Conservation (phyloP, 2,888 invertebrate genomes). For the Torymus texanus region DNA sequence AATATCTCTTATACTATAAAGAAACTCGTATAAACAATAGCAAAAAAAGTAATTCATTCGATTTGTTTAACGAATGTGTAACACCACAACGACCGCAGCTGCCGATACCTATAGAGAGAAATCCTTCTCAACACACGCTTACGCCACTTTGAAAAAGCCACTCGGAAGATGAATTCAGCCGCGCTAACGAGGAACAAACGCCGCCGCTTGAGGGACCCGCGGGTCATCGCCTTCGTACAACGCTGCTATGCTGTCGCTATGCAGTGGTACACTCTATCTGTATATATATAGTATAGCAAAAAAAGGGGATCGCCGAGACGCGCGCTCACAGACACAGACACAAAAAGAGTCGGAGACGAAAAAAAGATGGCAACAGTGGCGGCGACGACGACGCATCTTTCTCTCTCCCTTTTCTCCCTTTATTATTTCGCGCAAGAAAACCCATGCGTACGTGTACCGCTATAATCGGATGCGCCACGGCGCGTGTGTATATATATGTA, state of each 20-base stretch:
- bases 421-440: slow-evolving; percentile 34
- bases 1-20: too few relatives aligned
- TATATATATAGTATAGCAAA: too few relatives aligned
- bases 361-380: slow-evolving; percentile 1
- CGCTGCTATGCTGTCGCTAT: too few relatives aligned
- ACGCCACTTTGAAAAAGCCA: neutral
- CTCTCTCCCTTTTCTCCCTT: slow-evolving; percentile 38
- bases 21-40: too few relatives aligned
- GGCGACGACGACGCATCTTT: neutral
- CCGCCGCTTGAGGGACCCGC: slow-evolving; percentile 30
- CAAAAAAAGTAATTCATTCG: too few relatives aligned
- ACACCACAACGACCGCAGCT: too few relatives aligned
- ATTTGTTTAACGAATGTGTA: too few relatives aligned
- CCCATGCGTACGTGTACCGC: slow-evolving; percentile 40
- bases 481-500: too few relatives aligned
- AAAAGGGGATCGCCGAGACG: too few relatives aligned
- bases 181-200: slow-evolving; percentile 42
- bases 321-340: neutral
- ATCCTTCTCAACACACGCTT: too few relatives aligned
- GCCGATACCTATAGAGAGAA: too few relatives aligned
- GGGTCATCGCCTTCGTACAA: slow-evolving; percentile 66
- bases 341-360: slow-evolving; percentile 14
- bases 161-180: slow-evolving; percentile 6
- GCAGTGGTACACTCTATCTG: too few relatives aligned
- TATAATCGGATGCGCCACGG: slow-evolving; percentile 54